These are phyloP conservation scores for Brachystomella parvula DNA, from an alignment of 1,140 invertebrate species.

Conservation along the genomic window DNA sequence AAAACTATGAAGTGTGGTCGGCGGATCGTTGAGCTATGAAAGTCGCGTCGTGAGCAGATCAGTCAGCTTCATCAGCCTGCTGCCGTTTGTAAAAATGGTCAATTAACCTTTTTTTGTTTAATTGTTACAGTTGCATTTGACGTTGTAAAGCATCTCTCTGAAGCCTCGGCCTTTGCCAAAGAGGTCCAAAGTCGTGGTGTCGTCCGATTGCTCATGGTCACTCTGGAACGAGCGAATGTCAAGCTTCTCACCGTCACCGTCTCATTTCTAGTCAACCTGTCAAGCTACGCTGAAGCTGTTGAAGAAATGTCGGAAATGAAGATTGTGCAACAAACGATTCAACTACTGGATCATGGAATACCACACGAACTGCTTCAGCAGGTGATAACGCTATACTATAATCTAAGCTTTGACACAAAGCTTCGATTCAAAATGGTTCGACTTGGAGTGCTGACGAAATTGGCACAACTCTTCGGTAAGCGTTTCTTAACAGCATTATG, in stretches of 20 bases:
- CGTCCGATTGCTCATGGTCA: conserved; percentile 76
- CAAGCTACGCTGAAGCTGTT: conserved; percentile 87
- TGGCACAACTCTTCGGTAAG: conserved; percentile 78
- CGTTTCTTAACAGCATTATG: conserved; percentile 31
- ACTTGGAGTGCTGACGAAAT: conserved; percentile 76
- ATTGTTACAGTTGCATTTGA: conserved; percentile 65
- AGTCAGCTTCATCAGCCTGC: no score
- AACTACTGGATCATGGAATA: conserved; percentile 38
- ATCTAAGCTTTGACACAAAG: conserved; percentile 92
- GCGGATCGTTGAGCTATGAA: no score
- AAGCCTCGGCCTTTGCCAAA: conserved; percentile 84
- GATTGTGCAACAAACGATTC: conserved; percentile 45
- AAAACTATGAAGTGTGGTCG: no score
- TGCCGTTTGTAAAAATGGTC: no score
- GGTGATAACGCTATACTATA: conserved; percentile 78
- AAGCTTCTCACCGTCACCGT: conserved; percentile 85
- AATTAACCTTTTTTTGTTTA: conserved; percentile 18
- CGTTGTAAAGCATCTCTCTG: conserved; percentile 86
- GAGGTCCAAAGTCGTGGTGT: conserved; percentile 96
- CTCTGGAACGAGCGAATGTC: conserved; percentile 74
- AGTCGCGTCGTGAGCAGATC: no score
- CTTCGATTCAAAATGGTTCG: conserved; percentile 81
- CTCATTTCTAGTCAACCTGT: conserved; percentile 90
- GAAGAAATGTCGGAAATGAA: conserved; percentile 49
- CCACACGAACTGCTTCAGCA: conserved; percentile 62